A percentile compares a stretch with the other conserved stretches of the same genome.
Conservation (phyloP, 1,140 invertebrate genomes). For the Drosophila yakuba region DNA sequence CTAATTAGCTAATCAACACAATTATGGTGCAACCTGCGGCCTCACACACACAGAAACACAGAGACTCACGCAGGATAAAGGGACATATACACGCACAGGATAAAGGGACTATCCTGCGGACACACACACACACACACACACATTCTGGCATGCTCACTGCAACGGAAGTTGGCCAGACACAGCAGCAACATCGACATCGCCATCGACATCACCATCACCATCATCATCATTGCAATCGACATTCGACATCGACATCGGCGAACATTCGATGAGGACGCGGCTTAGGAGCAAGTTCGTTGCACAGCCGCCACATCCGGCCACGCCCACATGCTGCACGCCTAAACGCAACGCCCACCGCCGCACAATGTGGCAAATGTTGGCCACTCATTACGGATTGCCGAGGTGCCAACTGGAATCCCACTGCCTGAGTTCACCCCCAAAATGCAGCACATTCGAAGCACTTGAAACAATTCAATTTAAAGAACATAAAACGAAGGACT, state of each 20-base stretch:
- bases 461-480: neutral
- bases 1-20: constrained; percentile 82
- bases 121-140: too few species aligned
- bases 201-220: constrained; percentile 10
- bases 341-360: constrained; percentile 3
- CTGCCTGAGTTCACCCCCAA: neutral
- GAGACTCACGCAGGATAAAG: neutral
- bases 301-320: constrained; percentile 47
- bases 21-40: constrained; percentile 59
- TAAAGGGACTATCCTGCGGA: neutral
- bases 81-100: neutral
- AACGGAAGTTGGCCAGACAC: constrained; percentile 65
- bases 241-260: constrained; percentile 11
- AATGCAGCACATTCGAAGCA: neutral
- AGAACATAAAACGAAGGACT: neutral
- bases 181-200: constrained; percentile 15
- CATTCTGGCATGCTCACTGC: constrained; percentile 12
- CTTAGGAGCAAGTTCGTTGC: constrained; percentile 17
- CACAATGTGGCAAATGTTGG: constrained; percentile 35
- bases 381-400: constrained; percentile 27
- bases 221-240: constrained; percentile 14
- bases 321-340: neutral
- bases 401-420: constrained; percentile 12
- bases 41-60: neutral
- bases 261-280: constrained; percentile 34